Base-by-base conservation (phyloP, 2,113 vertebrate genomes). In the Oreochromis tanganicae region DNA sequence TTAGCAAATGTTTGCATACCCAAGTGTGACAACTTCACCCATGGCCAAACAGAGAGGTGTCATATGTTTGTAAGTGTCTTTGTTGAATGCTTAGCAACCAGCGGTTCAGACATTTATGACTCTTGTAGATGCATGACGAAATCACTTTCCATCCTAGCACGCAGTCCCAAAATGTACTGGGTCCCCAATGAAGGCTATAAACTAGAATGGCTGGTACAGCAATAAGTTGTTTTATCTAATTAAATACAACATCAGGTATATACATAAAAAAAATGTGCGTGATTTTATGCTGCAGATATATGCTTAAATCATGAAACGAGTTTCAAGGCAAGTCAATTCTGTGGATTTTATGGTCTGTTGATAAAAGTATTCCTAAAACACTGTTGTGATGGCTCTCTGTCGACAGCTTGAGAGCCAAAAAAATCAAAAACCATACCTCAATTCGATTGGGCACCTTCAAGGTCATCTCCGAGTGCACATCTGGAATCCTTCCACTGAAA, bases 1-100 rank as follows among this genome's bases (percentile, higher is more conserved):
- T 94, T 73, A 85, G 88, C 81, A 90, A 92, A 89, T 91, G 89
- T 92, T 93, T 91, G 83, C 75, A 80, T 55, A 87, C 21, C 32
- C 36, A 90, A 85, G 91, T 90, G 90, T 94, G 87, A 88, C 81
- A 90, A 90, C 83, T 88, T 88, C 82, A 82, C 43, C 79, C 24
- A 43, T 81, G 66, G 89, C 90, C 92, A 93, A 84, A 85, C 80
- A 89, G 32, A 82, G 82, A 89, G 54, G 89, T 89, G 84, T 89
- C 80, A 81, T 88, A 78, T 90, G 86, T 91, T 90, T 89, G 79
- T 86, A 91, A 80, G 71, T 82, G 41, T 88, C 88, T 87, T 90
- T 86, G 78, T 82, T 89, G 71, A 85, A 83, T 81, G 78, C 93
- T 88, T 90, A 86, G 88, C 87, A 92, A 93, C 89, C 79, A 38